Evolutionary conservation across 2,797 vertebrate genomes (phyloP).

Genomic region (Rhinophrynus dorsalis): DNA sequence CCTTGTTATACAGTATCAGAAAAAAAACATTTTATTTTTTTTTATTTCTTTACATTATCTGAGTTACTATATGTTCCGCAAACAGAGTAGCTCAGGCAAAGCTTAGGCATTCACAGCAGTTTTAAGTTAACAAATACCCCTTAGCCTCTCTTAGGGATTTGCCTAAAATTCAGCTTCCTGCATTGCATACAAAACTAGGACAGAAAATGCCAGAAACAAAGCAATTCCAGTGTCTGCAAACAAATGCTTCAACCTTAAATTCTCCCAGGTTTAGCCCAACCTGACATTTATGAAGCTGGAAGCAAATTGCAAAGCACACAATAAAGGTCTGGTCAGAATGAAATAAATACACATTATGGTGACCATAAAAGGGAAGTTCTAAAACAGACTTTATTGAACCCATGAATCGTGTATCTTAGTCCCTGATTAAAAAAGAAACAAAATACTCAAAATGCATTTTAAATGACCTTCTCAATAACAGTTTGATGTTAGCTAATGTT

Average conservation of each 20-base stretch:
- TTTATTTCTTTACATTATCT: too few relatives aligned
- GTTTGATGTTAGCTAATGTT: too few relatives aligned
- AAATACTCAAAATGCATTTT: too few relatives aligned
- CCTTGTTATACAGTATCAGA: too few relatives aligned
- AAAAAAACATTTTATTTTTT: too few relatives aligned
- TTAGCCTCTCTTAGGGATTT: slow-evolving; percentile 4
- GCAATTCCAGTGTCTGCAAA: background rate
- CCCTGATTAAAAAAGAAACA: too few relatives aligned
- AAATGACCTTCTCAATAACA: too few relatives aligned
- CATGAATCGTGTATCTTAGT: too few relatives aligned
- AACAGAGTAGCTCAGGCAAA: background rate
- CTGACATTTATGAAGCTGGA: slow-evolving; percentile 7
- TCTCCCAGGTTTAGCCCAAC: slow-evolving; percentile 5
- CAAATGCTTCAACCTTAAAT: slow-evolving; percentile 6
- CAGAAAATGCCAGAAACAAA: background rate
- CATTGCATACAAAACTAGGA: background rate
- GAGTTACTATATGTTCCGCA: background rate
- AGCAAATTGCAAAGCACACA: slow-evolving; percentile 11
- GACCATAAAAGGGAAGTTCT: too few relatives aligned
- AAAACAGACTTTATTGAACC: too few relatives aligned
- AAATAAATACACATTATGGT: background rate
- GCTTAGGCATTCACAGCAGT: background rate
- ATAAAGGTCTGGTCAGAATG: background rate
- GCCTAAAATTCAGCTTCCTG: background rate
- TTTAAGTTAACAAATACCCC: background rate